Conservation (phyloP, 2,797 vertebrate species). For the Lithobates sylvaticus region DNA sequence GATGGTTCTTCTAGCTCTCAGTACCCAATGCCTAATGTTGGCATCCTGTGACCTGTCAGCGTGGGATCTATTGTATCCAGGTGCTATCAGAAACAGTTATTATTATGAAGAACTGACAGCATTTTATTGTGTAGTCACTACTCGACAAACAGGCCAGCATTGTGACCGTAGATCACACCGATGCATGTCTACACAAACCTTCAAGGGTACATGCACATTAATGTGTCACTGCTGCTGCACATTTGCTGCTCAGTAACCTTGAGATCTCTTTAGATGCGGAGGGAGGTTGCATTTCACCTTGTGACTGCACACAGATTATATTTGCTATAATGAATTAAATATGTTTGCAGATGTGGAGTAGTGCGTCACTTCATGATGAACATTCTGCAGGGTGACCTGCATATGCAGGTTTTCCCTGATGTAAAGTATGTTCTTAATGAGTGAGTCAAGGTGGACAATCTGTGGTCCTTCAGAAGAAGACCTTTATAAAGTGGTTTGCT, state of each 20-base stretch:
- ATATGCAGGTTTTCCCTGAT: neutral
- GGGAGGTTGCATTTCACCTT: neutral
- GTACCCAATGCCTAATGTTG: neutral
- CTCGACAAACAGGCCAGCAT: neutral
- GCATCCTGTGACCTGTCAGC: neutral
- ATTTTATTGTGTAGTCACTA: too few relatives aligned
- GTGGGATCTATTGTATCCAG: too few relatives aligned
- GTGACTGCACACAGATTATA: neutral
- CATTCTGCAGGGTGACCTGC: neutral
- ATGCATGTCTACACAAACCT: too few relatives aligned
- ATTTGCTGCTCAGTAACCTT: too few relatives aligned
- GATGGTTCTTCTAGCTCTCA: neutral
- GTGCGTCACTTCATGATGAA: neutral
- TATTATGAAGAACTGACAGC: neutral
- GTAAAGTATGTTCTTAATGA: neutral
- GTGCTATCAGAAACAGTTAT: neutral
- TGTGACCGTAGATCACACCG: too few relatives aligned
- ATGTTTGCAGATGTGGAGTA: neutral
- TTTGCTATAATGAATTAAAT: neutral
- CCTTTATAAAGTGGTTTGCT: too few relatives aligned
- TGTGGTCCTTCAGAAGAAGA: too few relatives aligned
- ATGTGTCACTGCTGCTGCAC: neutral
- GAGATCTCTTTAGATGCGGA: too few relatives aligned
- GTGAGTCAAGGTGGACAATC: too few relatives aligned
- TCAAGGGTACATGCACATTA: neutral